phyloP scores from a whole-genome alignment of 2,797 vertebrate species.

The Hypotaenidia okinawae region DNA sequence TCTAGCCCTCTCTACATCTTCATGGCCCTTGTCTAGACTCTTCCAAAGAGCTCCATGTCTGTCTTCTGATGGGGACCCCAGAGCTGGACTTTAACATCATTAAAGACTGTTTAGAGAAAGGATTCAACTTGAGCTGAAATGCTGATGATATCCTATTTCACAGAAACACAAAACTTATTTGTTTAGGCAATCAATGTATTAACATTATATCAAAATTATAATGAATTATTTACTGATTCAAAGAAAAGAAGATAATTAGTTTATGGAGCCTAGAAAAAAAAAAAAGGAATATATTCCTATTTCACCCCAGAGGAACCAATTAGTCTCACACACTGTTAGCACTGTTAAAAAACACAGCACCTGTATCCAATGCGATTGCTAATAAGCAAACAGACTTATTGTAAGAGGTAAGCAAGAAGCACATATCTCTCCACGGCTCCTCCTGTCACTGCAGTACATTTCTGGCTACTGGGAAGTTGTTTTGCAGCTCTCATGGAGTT shows the following conservation, averaged over 20 bases:
- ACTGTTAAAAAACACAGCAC: neutral
- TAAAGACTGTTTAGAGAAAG: neutral
- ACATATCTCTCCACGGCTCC: neutral
- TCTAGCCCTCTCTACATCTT: too few relatives aligned
- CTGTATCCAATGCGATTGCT: neutral
- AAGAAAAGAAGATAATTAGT: neutral
- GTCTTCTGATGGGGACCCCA: too few relatives aligned
- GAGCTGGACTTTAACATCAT: neutral
- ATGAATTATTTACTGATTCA: neutral
- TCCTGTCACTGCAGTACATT: neutral
- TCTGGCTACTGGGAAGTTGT: neutral
- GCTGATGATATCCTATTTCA: neutral
- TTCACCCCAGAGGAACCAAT: conserved; percentile 60
- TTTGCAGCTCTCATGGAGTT: neutral
- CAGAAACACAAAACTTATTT: neutral
- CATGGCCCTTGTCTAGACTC: too few relatives aligned
- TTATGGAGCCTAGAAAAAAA: neutral
- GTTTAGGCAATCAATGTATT: neutral
- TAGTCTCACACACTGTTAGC: conserved; percentile 16
- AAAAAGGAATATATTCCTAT: neutral
- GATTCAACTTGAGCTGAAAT: neutral
- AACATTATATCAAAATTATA: neutral
- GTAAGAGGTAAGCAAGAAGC: neutral
- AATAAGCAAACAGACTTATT: neutral
- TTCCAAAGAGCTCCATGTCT: too few relatives aligned